These are phyloP conservation scores for Tenthredo scrophulariae DNA, from an alignment of 2,888 invertebrate genomes.

Conservation along the genomic window DNA sequence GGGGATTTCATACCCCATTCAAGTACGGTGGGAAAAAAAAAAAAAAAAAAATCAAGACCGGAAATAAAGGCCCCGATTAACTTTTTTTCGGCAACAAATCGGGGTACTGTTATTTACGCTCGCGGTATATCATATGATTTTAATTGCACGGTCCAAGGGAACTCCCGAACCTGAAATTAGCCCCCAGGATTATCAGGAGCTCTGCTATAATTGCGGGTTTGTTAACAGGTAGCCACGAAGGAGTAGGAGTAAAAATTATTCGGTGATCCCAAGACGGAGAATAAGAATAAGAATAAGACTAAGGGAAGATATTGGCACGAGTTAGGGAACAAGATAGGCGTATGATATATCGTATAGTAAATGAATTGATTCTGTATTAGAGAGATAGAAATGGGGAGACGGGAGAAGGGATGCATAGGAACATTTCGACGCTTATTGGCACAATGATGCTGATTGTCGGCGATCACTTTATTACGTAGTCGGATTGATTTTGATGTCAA, in stretches of 20 bases:
- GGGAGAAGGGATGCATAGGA: background rate
- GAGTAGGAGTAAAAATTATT: background rate
- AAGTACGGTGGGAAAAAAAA: background rate
- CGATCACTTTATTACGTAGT: constrained; percentile 74
- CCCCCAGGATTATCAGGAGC: background rate
- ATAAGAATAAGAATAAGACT: background rate
- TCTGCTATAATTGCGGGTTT: background rate
- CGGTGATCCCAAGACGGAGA: background rate
- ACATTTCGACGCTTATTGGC: constrained; percentile 70
- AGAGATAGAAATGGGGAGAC: background rate
- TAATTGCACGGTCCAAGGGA: background rate
- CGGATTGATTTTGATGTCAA: constrained; percentile 77
- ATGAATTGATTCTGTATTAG: background rate
- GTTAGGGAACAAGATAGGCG: background rate
- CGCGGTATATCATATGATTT: background rate
- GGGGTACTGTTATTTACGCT: no score
- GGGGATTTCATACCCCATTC: background rate
- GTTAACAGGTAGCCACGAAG: background rate
- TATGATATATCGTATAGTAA: background rate
- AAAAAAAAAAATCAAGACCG: no score
- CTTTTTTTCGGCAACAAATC: no score
- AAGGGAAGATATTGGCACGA: background rate
- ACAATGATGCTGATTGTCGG: constrained; percentile 74
- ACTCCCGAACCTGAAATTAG: background rate
- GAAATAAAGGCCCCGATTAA: background rate